Evolutionary conservation across 1,140 invertebrate species (phyloP), one percentile per base, ranked within the genome.

Genomic region (Ostrea edulis): DNA sequence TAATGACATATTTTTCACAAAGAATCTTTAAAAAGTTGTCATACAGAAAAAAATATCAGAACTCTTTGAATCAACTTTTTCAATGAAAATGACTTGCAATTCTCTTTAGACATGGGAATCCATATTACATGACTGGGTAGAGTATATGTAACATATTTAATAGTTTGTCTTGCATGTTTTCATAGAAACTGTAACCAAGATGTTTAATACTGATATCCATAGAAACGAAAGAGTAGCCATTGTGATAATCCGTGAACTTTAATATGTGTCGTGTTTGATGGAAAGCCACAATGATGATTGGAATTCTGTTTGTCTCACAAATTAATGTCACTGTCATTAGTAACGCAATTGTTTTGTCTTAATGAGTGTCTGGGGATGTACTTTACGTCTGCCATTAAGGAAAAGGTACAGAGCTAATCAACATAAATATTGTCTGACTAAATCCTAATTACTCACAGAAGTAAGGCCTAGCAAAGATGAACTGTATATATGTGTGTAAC

Each of bases 261-360:
- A 68, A 25, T 29, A 77, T 29, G 22, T 77, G 68, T 77, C 68
- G 12, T 77, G 22, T 77, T 17, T 3, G 20, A 68, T 9, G n/a
- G 4, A 25, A 68, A n/a, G 22, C 65, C 22, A 35, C 68, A 77
- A 25, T 9, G 29, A 77, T 29, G 68, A 29, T 77, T 77, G 68
- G 29, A 77, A 77, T 77, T 77, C 14, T 29, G 68, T 77, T 77
- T 77, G 68, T 77, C 25, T 77, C 68, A 77, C 68, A 29, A 77
- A 77, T 77, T 25, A 22, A 77, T 77, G 68, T 77, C 68, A 77
- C 68, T 12, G 68, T 44, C 68, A 77, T 14, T 12, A 3, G 25
- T 77, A 29, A 77, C 68, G 8, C 35, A 77, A 77, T 77, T 77
- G 25, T 25, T 77, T 77, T 77, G 68, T 35, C 68, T 25, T 77